Conservation (phyloP, 1,140 invertebrate species). For the Andrena cerasifolii region DNA sequence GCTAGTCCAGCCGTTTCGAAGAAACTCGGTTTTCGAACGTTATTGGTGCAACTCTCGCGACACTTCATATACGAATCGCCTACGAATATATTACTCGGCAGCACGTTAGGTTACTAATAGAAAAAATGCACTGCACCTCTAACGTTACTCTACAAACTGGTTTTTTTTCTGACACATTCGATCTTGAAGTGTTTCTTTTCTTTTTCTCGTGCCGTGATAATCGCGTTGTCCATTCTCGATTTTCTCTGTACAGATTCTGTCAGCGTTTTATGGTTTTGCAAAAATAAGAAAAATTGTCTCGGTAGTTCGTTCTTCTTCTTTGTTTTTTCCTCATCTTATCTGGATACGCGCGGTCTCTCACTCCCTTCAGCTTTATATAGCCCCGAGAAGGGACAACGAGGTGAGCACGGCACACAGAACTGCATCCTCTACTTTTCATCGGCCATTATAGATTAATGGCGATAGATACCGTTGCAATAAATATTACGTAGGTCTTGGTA, state of each 20-base stretch:
- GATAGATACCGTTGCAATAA: slow-evolving; percentile 50
- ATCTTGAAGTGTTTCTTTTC: slow-evolving; percentile 1
- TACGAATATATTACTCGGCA: slow-evolving; percentile 50
- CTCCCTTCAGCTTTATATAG: slow-evolving; percentile 14
- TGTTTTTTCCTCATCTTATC: background rate
- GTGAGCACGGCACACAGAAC: slow-evolving; percentile 17
- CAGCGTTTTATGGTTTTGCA: slow-evolving; percentile 22
- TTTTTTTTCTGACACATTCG: slow-evolving; percentile 26
- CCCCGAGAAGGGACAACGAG: slow-evolving; percentile 33
- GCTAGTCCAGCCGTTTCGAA: slow-evolving; percentile 30
- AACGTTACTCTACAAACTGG: slow-evolving; percentile 41
- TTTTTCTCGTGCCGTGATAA: slow-evolving; percentile 5
- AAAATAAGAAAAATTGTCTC: slow-evolving; percentile 57
- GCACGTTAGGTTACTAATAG: slow-evolving; percentile 54
- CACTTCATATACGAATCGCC: background rate
- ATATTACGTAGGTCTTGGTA: slow-evolving; percentile 44
- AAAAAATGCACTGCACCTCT: slow-evolving; percentile 58
- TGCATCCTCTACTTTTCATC: slow-evolving; percentile 31
- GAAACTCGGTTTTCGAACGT: slow-evolving; percentile 39
- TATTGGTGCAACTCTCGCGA: slow-evolving; percentile 40
- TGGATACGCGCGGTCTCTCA: background rate
- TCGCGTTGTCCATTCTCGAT: slow-evolving; percentile 22
- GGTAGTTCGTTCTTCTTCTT: slow-evolving; percentile 15
- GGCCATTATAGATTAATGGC: slow-evolving; percentile 33
- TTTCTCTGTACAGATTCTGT: slow-evolving; percentile 39